Base-by-base conservation (phyloP, 2,797 vertebrate species). In the Pseudochromis fuscus region DNA sequence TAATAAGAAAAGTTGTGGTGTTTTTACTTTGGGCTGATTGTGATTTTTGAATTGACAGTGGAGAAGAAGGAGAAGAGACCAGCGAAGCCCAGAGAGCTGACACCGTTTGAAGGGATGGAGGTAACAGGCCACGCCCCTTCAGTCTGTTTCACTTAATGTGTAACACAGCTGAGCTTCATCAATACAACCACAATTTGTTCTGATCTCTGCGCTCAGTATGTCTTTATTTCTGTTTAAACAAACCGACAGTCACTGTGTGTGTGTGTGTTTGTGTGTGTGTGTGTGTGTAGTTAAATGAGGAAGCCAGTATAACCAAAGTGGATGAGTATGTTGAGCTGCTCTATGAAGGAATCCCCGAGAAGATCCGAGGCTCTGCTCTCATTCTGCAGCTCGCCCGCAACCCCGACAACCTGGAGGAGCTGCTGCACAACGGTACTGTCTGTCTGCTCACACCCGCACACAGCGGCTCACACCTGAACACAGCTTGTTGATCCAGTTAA, bases 31-130 rank as follows among this genome's bases (percentile, higher is more conserved):
- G n/a, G n/a, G n/a, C n/a, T 63, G 16, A 46, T 3, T 72, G 7
- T 85, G 4, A 59, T 68, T 75, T 64, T 77, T 50, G 77, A 38
- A 64, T 83, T 40, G 11, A 35, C 62, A 98, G 88, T 57, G 66
- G 97, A 97, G 89, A 96, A 95, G 86, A 96, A 95, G 80, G 96
- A 97, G 87, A 94, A 92, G 75, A 95, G 94, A 88, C 77, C 89
- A 12, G 94, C 88, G 68, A 97, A 97, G 77, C 97, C 96, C 38
- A 96, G 95, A 92, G 97, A 98, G 82, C 94, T 97, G 68, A 95
- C 96, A 42, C 95, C 96, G 0, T 98, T 98, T 94, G 97, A 99
- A 92, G 97, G 97, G 79, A 96, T 96, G 88, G 97, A 99, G 95
- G 97, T 99, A 95, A 82, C 18, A 2, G 6, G n/a, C n/a, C n/a